Base-by-base conservation (phyloP, 1,140 invertebrate genomes). In the Bombus polaris region DNA sequence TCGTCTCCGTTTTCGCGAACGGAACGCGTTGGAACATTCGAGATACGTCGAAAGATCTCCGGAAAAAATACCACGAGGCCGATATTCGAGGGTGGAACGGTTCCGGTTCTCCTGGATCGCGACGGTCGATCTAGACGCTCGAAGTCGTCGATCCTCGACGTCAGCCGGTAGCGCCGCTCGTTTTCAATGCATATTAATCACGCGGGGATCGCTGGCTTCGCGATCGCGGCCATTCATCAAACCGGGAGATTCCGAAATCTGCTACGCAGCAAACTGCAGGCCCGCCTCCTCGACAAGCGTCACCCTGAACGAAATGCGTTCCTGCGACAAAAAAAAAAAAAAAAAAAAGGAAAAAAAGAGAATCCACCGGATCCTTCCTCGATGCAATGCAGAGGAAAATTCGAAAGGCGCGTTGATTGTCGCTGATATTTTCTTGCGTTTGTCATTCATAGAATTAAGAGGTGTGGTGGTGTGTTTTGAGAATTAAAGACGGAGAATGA, bases 101-200 rank as follows among this genome's bases (percentile, higher is more conserved):
- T 68, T 37, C 35, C 37, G 35, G 9, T 70, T 39, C 25, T n/a
- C n/a, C 5, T 59, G 77, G 62, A 68, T 80, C 76, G 79, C 28
- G 44, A 42, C 53, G 76, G 35, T 44, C 84, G 76, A 85, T 88
- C 79, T 75, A 86, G 88, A 75, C 68, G 72, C 57, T 70, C 44
- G 37, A 81, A 83, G 74, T 81, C 59, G 85, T 70, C 75, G 86
- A 86, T 85, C 85, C 85, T 83, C 78, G 81, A 85, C 81, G 81
- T 88, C 79, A 85, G 77, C 80, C 82, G 81, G 73, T 66, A 39
- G 70, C 59, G 59, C 78, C 68, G 72, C 83, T 89, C 92, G 87
- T 92, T 91, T 88, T 92, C 90, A 87, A 91, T 92, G 91, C 90
- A 92, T 92, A 93, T 93, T 93, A 92, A 93, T 93, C 92, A 92